Conservation (phyloP, 2,113 vertebrate species). For the Turdus rufiventris region DNA sequence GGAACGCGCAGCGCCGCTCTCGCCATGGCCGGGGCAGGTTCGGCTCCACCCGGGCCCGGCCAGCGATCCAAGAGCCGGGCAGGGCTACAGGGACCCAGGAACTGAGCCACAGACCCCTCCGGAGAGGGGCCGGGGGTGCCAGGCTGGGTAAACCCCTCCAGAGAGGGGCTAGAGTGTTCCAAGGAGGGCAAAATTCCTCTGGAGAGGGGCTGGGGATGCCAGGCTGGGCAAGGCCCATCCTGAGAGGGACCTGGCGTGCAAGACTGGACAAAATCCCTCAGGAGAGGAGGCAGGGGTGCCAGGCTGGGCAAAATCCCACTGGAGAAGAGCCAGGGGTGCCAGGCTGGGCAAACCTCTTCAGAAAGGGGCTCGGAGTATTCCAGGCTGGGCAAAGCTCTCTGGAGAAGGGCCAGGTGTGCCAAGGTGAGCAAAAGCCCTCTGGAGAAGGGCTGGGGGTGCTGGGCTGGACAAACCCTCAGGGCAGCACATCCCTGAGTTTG, state of each 20-base stretch:
- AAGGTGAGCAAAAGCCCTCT: background rate
- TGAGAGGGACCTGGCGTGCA: accelerated
- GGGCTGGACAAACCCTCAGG: background rate
- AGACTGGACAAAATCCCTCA: background rate
- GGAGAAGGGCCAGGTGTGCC: no score
- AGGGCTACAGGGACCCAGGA: no score
- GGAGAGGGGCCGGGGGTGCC: background rate
- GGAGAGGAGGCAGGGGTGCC: background rate
- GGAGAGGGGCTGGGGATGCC: background rate
- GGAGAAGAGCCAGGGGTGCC: background rate
- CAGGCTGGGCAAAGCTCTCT: background rate
- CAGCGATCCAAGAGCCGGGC: background rate
- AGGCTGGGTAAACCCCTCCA: background rate
- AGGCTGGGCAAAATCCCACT: no score
- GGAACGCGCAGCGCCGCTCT: background rate
- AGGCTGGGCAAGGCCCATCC: background rate
- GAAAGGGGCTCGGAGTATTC: background rate
- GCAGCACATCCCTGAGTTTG: background rate
- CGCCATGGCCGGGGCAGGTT: background rate
- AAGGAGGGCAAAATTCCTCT: background rate
- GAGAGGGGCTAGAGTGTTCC: background rate
- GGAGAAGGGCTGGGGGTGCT: background rate
- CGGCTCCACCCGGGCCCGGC: background rate
- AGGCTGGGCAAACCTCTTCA: background rate
- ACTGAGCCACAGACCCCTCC: background rate